Base-by-base conservation (phyloP, 1,140 invertebrate genomes). In the Drosophila seguyi region DNA sequence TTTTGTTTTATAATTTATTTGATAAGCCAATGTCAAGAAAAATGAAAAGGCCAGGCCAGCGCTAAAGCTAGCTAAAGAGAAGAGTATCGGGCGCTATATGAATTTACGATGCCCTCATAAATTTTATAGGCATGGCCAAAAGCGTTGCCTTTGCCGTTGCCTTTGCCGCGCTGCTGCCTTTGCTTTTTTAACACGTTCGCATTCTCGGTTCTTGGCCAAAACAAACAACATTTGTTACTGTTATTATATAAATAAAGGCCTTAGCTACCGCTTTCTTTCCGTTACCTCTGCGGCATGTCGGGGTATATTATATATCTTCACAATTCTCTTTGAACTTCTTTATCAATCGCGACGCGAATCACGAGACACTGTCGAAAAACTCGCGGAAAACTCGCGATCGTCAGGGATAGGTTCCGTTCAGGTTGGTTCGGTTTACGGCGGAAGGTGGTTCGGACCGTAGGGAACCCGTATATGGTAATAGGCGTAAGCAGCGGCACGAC, bases 201-300 rank as follows among this genome's bases (percentile, higher is more conserved):
- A 68, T 83, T 81, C 69, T 58, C 22, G 56, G 31, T 68, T 67
- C 63, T 59, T 72, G 22, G 83, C 72, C 84, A 84, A 80, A 87
- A 71, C 73, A 87, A 84, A 88, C 84, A 81, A 25, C 58, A 29
- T 50, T 18, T 38, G 45, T 55, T 53, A 39, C 42, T 57, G 50
- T 71, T 48, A 79, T 76, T 68, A 74, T 78, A 74, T 63, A 78
- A 88, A 83, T 87, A 88, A 79, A 75, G 62, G 68, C 52, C 52
- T 38, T 55, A 38, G 52, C 52, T 78, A 41, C 31, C 55, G 41
- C 44, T 16, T 53, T 31, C 55, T 83, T 82, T 65, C 50, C 36
- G 74, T 83, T 85, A 88, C 84, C 84, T 88, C 61, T 88, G 84
- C 85, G 85, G 85, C 84, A 88, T 88, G 16, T 58, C 76, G 63